These are phyloP conservation scores for Nesogale talazaci DNA, from an alignment of 2,113 vertebrate genomes.

Conservation along the genomic window DNA sequence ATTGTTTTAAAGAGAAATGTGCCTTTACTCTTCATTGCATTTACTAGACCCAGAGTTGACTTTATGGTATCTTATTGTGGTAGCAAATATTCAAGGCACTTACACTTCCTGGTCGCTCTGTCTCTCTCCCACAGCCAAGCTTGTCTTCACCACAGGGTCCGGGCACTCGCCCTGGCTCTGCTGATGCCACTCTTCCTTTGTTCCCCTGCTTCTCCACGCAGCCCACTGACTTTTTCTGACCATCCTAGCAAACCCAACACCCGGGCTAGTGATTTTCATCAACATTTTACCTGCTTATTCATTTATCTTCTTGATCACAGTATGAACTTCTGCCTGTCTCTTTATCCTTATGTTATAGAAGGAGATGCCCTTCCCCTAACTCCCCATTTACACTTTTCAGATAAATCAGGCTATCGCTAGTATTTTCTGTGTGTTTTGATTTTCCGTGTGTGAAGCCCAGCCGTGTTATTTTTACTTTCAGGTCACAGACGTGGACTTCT, in stretches of 20 bases:
- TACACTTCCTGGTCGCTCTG: background rate
- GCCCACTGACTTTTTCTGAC: background rate
- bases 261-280: background rate
- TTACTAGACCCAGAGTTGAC: background rate
- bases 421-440: background rate
- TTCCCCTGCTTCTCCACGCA: background rate
- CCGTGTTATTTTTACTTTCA: conserved; percentile 75
- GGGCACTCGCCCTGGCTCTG: background rate
- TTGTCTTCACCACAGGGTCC: background rate
- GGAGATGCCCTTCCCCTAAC: background rate
- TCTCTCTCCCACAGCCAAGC: background rate
- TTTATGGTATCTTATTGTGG: background rate
- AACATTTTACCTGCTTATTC: background rate
- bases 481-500: conserved; percentile 90
- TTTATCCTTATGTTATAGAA: background rate
- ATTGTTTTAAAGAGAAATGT: conserved; percentile 3
- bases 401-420: background rate
- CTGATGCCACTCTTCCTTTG: background rate
- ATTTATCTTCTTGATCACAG: background rate
- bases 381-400: background rate
- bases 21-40: background rate
- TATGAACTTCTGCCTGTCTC: background rate
- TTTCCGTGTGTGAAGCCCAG: background rate
- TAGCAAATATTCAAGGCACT: background rate
- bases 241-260: background rate